Base-by-base conservation (phyloP, 2,113 vertebrate genomes). In the Sceloporus tristichus region DNA sequence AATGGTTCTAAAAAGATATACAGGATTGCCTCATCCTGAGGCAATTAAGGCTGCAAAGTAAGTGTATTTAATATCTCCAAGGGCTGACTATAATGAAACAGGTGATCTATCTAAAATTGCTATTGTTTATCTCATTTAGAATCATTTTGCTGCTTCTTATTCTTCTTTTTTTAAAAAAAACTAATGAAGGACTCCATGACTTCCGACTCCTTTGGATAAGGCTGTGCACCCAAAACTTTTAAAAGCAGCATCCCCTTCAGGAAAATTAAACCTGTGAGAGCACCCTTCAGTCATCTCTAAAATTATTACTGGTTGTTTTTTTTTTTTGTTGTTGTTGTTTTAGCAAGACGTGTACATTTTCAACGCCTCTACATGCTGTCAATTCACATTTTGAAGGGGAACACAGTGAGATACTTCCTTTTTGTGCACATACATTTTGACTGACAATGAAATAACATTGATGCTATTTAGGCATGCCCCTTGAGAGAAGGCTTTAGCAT, bases 1-100 rank as follows among this genome's bases (percentile, higher is more conserved):
- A 97, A 97, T 97, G 96, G 95, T 96, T 96, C 96, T 97, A 95
- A 97, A 95, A 96, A 97, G 96, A 97, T 93, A 96, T 95, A 96
- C 92, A 95, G 96, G 94, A 96, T 95, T 96, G 96, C 97, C 95
- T 97, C 96, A 97, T 97, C 96, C 96, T 95, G 96, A 96, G 96
- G 92, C 96, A 97, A 96, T 97, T 97, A 97, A 95, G 94, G 90
- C 94, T 95, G 94, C 87, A 91, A 94, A 95, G 92, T 96, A 96
- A 97, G 90, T 94, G 93, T 95, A 91, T 96, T 96, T 96, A 94
- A 95, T 94, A 96, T 96, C 95, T 96, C 95, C 89, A 83, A 94
- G 94, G 95, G 92, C 88, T 19, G 59, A 92, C 93, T 95, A 89
- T 93, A 96, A 95, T 93, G 91, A 95, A 97, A 96, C 96, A 97